Evolutionary conservation across 53 echinoderm and acorn worm genomes (phyloP).

Genomic region (Astropecten irregularis): DNA sequence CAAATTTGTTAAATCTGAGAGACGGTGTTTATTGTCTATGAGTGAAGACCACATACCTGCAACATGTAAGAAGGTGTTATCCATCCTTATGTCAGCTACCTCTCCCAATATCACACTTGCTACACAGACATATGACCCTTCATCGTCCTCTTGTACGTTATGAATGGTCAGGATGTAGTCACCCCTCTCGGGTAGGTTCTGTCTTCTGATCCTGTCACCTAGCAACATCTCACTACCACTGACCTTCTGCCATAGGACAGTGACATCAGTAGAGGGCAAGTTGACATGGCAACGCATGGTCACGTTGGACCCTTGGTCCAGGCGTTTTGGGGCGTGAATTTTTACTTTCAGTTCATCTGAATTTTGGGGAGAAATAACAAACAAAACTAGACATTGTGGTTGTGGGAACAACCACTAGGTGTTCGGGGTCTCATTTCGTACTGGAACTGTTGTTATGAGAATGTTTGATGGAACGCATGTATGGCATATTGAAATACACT

Average conservation of each 20-base stretch:
- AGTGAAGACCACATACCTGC: conserved; percentile 23
- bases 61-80: not conserved
- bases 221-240: conserved; percentile 13
- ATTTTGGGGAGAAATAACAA: too few relatives aligned
- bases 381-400: too few relatives aligned
- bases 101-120: conserved; percentile 5
- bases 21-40: not conserved
- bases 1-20: not conserved
- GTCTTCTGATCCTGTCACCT: not conserved
- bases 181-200: not conserved
- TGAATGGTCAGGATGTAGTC: conserved; percentile 10
- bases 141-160: not conserved
- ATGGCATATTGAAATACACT: too few relatives aligned
- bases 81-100: not conserved
- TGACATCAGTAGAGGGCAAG: conserved; percentile 30
- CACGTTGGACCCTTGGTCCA: not conserved
- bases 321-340: not conserved
- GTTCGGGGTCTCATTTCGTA: too few relatives aligned
- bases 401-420: too few relatives aligned
- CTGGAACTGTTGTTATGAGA: too few relatives aligned
- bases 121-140: conserved; percentile 20
- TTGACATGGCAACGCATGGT: conserved; percentile 48
- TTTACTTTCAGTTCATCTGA: conserved; percentile 20
- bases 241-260: conserved; percentile 21
- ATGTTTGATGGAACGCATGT: too few relatives aligned